Percentiles rank a stretch among this genome's conserved stretches.
Conservation (phyloP, 2,888 invertebrate species). For the Erebia palarica region DNA sequence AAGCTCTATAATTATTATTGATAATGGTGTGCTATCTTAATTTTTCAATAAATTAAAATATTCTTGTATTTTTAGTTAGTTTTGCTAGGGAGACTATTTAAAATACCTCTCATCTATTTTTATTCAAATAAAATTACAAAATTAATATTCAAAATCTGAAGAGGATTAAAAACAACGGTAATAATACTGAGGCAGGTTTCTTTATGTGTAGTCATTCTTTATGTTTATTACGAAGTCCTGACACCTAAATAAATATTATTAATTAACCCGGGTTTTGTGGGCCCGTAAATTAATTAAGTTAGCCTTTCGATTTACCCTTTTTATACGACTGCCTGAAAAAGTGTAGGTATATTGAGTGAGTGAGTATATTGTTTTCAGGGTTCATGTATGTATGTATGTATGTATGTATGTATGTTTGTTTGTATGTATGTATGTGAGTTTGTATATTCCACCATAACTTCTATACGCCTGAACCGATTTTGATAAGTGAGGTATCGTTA, state of each 20-base stretch:
- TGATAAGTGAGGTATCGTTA: too few relatives aligned
- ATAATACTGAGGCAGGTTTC: background rate
- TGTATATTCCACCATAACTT: too few relatives aligned
- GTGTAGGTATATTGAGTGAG: too few relatives aligned
- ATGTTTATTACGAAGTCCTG: background rate
- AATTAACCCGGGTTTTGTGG: conserved; percentile 2
- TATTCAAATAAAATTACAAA: background rate
- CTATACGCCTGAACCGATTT: too few relatives aligned
- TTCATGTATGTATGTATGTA: too few relatives aligned
- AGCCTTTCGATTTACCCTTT: background rate
- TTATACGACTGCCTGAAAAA: too few relatives aligned
- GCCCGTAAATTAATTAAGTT: background rate
- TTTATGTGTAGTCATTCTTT: background rate
- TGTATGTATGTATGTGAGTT: too few relatives aligned
- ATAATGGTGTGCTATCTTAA: background rate
- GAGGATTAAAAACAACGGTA: background rate
- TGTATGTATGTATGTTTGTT: too few relatives aligned
- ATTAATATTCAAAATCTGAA: conserved; percentile 4
- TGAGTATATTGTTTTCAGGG: too few relatives aligned
- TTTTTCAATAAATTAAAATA: background rate
- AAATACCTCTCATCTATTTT: too few relatives aligned
- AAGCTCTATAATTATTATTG: background rate
- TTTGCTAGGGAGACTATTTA: too few relatives aligned
- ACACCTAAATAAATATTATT: conserved; percentile 5
- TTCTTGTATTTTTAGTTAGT: too few relatives aligned